phyloP scores from a whole-genome alignment of 2,797 vertebrate species.

The Muscicapa comitata region DNA sequence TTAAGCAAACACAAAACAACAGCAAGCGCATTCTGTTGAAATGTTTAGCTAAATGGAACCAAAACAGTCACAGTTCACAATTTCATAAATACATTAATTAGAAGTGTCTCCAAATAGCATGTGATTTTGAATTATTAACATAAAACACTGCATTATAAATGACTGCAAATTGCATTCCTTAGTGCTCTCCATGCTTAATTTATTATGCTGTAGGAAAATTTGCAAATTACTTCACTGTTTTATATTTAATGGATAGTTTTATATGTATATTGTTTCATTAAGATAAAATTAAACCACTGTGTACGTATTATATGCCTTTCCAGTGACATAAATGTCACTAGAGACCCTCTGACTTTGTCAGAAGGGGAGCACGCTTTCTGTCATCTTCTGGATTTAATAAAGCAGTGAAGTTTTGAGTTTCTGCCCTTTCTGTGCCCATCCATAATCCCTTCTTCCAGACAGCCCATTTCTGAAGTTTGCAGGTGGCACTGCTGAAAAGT shows the following conservation, averaged over 20 bases:
- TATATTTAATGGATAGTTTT: constrained; percentile 80
- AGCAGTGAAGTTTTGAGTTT: background rate
- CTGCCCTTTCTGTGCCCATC: background rate
- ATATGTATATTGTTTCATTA: constrained; percentile 79
- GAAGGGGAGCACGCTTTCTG: background rate
- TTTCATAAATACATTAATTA: constrained; percentile 87
- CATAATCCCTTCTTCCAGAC: background rate
- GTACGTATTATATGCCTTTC: constrained; percentile 66
- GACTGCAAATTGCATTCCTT: constrained; percentile 83
- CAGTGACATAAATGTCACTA: constrained; percentile 65
- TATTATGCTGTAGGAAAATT: constrained; percentile 82
- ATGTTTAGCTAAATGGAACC: constrained; percentile 84
- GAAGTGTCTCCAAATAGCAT: constrained; percentile 85
- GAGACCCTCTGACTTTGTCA: constrained; percentile 55
- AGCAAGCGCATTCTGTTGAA: constrained; percentile 78
- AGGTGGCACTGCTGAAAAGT: background rate
- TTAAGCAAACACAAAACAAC: constrained; percentile 78
- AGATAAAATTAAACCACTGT: constrained; percentile 74
- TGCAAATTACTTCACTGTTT: constrained; percentile 80
- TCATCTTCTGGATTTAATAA: constrained; percentile 1
- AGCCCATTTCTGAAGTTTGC: background rate
- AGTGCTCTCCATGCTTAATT: constrained; percentile 83
- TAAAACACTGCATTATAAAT: constrained; percentile 85
- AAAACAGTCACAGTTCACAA: constrained; percentile 84
- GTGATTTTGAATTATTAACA: constrained; percentile 88